These are phyloP conservation scores for Numenius arquata DNA, from an alignment of 2,113 vertebrate species.

Conservation along the genomic window DNA sequence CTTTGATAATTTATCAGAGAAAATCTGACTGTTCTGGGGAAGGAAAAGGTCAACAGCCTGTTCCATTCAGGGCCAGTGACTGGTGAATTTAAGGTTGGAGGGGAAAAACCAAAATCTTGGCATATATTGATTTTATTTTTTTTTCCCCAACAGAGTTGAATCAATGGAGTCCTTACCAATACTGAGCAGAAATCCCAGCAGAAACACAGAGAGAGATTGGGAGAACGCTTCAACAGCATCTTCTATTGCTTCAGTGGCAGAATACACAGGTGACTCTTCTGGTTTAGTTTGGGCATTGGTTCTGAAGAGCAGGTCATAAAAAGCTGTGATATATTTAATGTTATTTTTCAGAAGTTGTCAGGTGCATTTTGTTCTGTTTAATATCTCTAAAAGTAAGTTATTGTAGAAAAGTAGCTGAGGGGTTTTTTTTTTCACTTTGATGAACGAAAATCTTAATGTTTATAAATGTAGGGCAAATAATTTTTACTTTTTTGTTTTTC, in stretches of 20 bases:
- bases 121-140: background rate
- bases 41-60: background rate
- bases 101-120: background rate
- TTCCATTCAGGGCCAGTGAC: background rate
- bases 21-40: background rate
- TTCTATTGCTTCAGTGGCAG: slow-evolving; percentile 91
- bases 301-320: background rate
- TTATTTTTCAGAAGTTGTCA: background rate
- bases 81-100: background rate
- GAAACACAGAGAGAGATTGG: slow-evolving; percentile 94
- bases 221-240: slow-evolving; percentile 92
- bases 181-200: slow-evolving; percentile 87
- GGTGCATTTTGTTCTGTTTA: background rate
- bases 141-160: slow-evolving; percentile 75
- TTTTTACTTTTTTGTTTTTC: background rate
- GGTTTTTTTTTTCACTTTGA: background rate
- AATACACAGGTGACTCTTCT: slow-evolving; percentile 84
- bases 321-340: background rate
- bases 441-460: background rate
- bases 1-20: background rate
- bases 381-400: background rate
- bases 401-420: background rate
- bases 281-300: background rate
- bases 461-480: background rate
- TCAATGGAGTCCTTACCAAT: slow-evolving; percentile 89